Evolutionary conservation across 2,113 vertebrate species (phyloP).

Genomic region (Ctenodactylus gundi): DNA sequence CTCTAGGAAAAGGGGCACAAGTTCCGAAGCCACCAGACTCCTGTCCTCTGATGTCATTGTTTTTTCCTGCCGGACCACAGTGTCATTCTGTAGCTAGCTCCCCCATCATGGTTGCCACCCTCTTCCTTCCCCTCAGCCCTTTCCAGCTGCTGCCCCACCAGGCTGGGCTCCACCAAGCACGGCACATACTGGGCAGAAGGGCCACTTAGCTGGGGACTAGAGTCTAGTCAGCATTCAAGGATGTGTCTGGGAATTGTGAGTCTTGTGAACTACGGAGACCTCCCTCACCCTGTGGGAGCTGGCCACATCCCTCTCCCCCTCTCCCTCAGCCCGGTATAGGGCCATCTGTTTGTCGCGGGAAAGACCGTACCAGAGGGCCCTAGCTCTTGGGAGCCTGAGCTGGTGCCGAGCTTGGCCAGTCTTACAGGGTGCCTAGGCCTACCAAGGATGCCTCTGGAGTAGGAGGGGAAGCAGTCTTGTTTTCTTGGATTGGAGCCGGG

Average conservation of each 20-base stretch:
- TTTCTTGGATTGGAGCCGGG: neutral
- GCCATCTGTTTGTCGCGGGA: no score
- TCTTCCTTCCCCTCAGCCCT: neutral
- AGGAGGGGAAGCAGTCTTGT: accelerated
- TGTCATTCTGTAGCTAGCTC: no score
- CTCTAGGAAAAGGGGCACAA: neutral
- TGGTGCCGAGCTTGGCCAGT: no score
- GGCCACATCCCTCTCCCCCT: no score
- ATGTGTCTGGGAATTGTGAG: neutral
- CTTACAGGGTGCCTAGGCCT: no score
- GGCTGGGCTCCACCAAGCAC: neutral
- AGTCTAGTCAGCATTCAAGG: neutral
- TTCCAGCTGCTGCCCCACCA: neutral
- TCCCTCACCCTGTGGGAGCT: no score
- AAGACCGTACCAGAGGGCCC: no score
- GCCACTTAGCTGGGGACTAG: accelerated
- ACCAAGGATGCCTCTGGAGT: no score
- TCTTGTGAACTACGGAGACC: no score
- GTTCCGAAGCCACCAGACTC: neutral
- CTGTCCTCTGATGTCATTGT: neutral
- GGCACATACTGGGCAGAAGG: neutral
- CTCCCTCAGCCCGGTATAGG: no score
- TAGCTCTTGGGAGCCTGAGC: no score
- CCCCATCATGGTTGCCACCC: accelerated
- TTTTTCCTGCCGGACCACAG: neutral